Base-by-base conservation (phyloP, 2,797 vertebrate species). In the Sciaenops ocellatus region DNA sequence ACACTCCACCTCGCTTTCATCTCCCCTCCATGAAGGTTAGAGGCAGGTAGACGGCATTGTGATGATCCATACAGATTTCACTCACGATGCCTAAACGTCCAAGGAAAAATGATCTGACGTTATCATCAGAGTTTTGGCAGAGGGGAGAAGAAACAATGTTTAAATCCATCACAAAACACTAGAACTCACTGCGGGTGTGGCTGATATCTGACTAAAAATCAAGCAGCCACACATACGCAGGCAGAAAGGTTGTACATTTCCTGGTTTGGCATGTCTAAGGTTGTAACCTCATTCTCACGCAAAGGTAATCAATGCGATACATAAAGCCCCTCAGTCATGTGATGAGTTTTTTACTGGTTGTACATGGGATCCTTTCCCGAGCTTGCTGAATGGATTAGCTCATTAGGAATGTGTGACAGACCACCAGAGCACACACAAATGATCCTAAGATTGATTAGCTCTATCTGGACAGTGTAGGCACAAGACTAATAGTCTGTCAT, bases 401-500 rank as follows among this genome's bases (percentile, higher is more conserved):
- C 71, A 78, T 93, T 87, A 89, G 82, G 82, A 92, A 92, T 89
- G 91, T 74, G 83, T 81, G 79, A 80, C 79, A 60, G 59, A 30
- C 48, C 80, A 78, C 56, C 52, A 70, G 70, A 84, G 84, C 82
- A 88, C 59, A 73, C 60, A 56, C 70, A 79, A 78, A 83, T 84
- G 86, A 92, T 92, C 73, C 80, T 73, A 20, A 82, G 87, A 93
- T 89, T 76, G 88, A 94, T 91, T 89, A 67, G 71, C 87, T 90
- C 68, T 84, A 86, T 92, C 89, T 80, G 70, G 54, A 79, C 76
- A 63, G 78, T 70, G 81, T 71, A 52, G 76, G 71, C 68, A 64
- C 54, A 74, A 85, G 81, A 82, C 86, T 90, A 89, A 87, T 85
- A 69, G 87, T 80, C 73, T 76, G 75, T 82, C 86, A 84, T 90